Evolutionary conservation across 2,113 vertebrate species (phyloP), one percentile per base, ranked within the genome.

Genomic region (Heterotilapia buettikoferi): DNA sequence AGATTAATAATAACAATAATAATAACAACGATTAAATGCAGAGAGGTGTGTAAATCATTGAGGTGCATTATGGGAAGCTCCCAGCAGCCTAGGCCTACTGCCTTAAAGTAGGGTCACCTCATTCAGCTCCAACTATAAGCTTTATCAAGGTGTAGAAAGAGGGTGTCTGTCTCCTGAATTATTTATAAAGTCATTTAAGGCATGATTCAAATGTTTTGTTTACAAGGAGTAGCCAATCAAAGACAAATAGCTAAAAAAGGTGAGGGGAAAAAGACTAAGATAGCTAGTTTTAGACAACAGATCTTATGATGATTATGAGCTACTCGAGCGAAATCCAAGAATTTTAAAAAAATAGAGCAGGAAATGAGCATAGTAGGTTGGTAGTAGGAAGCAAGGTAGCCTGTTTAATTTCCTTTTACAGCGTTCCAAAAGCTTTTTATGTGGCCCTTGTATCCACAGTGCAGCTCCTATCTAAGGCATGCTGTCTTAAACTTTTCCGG

Each of bases 401-500:
- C 45, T 24, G 59, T 40, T 71, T 40, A 29, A 71, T 47, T 29
- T 87, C n/a, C 50, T 79, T 85, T 79, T 3, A 66, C 47, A 10
- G 9, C 19, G 18, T 73, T 84, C 52, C 7, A 5, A 59, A 11
- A 13, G 53, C 14, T n/a, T 71, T 78, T 21, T 2, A 43, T 59
- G 45, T 40, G 31, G 33, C 24, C 56, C 84, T 61, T 57, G 76
- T 87, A 54, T 85, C 82, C 68, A 73, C 66, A 40, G 81, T 83
- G 61, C 38, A 81, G 68, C 21, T 83, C 16, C 68, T 59, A 83
- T 90, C 56, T 89, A 29, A 87, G 31, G 83, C 85, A 82, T 45
- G 71, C 85, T 50, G 83, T 88, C 80, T 86, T 84, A 50, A 89
- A 84, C 61, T 86, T 89, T 89, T 87, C 61, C 53, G 76, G 90